A percentile compares a stretch with the other conserved stretches of the same genome.
Evolutionary conservation across 2,888 invertebrate species (phyloP).

Genomic region (Alloplasta piceator): DNA sequence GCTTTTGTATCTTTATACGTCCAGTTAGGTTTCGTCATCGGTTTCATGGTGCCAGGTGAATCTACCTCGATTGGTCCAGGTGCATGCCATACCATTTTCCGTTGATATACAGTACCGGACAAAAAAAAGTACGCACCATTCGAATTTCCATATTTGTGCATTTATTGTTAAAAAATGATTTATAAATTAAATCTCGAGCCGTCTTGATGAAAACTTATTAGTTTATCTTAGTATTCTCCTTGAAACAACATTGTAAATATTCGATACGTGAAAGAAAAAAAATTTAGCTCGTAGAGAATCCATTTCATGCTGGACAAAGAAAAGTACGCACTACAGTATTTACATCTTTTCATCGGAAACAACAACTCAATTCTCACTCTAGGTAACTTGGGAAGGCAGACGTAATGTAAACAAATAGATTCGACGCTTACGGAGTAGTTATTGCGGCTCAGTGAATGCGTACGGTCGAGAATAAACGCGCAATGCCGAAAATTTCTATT

Average conservation of each 20-base stretch:
- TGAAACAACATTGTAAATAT: not conserved
- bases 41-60: constrained; percentile 47
- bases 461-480: not conserved
- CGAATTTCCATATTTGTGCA: constrained; percentile 26
- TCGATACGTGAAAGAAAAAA: not conserved
- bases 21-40: constrained; percentile 56
- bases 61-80: constrained; percentile 44
- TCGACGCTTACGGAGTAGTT: not conserved
- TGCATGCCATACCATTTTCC: constrained; percentile 63
- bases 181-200: not conserved
- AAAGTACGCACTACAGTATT: constrained; percentile 14
- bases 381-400: not conserved
- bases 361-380: constrained; percentile 4
- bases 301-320: constrained; percentile 11
- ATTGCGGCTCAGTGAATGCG: not conserved
- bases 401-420: not conserved
- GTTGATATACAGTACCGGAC: not conserved
- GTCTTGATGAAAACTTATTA: not conserved
- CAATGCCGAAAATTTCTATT: constrained; percentile 18
- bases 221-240: not conserved
- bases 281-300: not conserved
- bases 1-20: constrained; percentile 56
- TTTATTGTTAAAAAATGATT: not conserved
- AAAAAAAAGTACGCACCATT: constrained; percentile 10
- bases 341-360: not conserved